A percentile compares a stretch with the other conserved stretches of the same genome.
Conservation (phyloP, 2,113 vertebrate genomes). For the Struthio camelus region DNA sequence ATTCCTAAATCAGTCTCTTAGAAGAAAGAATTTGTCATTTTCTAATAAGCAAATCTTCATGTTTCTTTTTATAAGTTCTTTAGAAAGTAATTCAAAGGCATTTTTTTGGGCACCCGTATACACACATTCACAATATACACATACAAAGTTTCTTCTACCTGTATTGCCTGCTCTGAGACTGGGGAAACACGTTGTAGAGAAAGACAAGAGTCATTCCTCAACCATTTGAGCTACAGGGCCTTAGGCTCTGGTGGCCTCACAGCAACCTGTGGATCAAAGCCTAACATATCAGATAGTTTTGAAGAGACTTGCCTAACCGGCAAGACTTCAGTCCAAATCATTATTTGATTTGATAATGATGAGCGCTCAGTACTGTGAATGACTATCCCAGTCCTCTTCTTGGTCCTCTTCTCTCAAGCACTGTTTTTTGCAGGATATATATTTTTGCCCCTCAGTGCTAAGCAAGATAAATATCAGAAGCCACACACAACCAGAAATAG, state of each 20-base stretch:
- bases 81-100: neutral
- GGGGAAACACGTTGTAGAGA: neutral
- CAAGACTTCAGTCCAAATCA: neutral
- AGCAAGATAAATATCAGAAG: neutral
- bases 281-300: neutral
- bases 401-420: neutral
- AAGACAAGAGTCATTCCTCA: neutral
- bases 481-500: neutral
- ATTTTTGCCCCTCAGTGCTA: neutral
- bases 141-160: neutral
- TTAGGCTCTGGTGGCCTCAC: neutral
- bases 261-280: neutral
- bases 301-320: neutral
- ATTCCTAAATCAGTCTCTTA: neutral
- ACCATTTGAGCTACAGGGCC: neutral
- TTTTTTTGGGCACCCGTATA: neutral
- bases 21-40: neutral
- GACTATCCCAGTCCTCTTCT: neutral
- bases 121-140: neutral
- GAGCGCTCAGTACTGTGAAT: neutral
- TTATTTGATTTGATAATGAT: neutral
- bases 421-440: neutral
- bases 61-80: neutral
- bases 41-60: neutral
- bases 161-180: neutral